Conservation (phyloP, 2,888 invertebrate genomes). For the Drosophila eohydei region DNA sequence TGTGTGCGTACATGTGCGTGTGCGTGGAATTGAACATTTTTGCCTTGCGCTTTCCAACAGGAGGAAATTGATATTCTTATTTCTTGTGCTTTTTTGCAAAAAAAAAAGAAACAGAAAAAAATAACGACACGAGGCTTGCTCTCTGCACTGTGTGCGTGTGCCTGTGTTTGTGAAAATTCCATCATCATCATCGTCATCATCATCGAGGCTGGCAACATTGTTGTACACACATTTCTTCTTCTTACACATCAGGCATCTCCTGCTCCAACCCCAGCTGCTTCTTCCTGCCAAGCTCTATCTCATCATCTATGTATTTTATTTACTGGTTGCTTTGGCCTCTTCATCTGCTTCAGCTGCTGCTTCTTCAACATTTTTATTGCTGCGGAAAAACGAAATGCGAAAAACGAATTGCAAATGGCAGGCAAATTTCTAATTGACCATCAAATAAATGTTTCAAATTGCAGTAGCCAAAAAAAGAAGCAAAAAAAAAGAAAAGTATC, state of each 20-base stretch:
- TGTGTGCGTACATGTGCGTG: conserved; percentile 37
- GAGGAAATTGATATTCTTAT: conserved; percentile 80
- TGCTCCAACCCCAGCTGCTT: conserved; percentile 9
- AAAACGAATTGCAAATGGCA: conserved; percentile 61
- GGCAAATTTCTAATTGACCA: conserved; percentile 76
- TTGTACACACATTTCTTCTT: conserved; percentile 76
- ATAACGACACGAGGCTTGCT: conserved; percentile 53
- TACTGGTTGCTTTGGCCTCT: conserved; percentile 55
- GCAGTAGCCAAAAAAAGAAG: conserved; percentile 41
- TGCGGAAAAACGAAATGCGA: conserved; percentile 60
- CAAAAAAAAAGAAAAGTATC: conserved; percentile 35
- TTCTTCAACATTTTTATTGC: conserved; percentile 53
- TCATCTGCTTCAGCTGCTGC: conserved; percentile 19
- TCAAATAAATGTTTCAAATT: conserved; percentile 64
- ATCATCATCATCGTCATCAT: conserved; percentile 68
- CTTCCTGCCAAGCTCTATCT: conserved; percentile 51
- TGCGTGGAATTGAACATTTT: conserved; percentile 59
- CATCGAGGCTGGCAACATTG: conserved; percentile 60
- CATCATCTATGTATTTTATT: conserved; percentile 67
- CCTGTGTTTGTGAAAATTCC: conserved; percentile 68
- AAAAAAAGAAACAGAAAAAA: conserved; percentile 31
- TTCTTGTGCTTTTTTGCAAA: conserved; percentile 73
- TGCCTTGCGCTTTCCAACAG: conserved; percentile 70
- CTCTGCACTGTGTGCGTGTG: conserved; percentile 35
- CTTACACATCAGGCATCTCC: conserved; percentile 26